Evolutionary conservation across 2,113 vertebrate genomes (phyloP).

Genomic region (Chitala chitala): DNA sequence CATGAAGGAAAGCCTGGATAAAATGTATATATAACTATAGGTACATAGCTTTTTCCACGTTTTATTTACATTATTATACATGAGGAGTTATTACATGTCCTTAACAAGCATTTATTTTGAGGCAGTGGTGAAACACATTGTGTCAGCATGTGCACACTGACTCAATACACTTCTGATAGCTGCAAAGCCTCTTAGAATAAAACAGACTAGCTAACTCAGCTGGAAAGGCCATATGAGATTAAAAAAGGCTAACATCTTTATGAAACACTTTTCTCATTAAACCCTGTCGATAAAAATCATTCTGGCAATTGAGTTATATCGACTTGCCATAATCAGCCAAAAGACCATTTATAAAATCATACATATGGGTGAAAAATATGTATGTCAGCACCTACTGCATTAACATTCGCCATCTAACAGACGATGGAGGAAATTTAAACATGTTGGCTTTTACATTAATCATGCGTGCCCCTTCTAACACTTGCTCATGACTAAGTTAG

Average conservation of each 20-base stretch:
- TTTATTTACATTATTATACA: not conserved
- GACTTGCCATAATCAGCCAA: not conserved
- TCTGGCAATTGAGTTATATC: not conserved
- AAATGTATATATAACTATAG: not conserved
- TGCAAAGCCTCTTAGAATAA: not conserved
- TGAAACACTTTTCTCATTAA: not conserved
- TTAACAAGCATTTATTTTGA: not conserved
- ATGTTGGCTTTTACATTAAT: no score
- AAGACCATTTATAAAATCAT: not conserved
- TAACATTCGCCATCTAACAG: no score
- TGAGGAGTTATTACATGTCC: not conserved
- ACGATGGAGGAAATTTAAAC: no score
- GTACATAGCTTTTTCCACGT: not conserved
- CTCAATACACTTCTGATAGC: not conserved
- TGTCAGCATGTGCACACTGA: not conserved
- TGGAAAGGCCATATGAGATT: not conserved
- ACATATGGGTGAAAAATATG: no score
- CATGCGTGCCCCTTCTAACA: no score
- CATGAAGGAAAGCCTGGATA: not conserved
- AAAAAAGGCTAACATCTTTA: conserved; percentile 1
- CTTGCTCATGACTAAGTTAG: no score
- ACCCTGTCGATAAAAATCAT: not conserved
- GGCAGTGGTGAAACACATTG: not conserved
- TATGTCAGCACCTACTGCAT: no score
- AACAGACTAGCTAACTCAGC: not conserved